These are phyloP conservation scores for Nipponia nippon DNA, from an alignment of 2,113 vertebrate genomes.

Conservation along the genomic window DNA sequence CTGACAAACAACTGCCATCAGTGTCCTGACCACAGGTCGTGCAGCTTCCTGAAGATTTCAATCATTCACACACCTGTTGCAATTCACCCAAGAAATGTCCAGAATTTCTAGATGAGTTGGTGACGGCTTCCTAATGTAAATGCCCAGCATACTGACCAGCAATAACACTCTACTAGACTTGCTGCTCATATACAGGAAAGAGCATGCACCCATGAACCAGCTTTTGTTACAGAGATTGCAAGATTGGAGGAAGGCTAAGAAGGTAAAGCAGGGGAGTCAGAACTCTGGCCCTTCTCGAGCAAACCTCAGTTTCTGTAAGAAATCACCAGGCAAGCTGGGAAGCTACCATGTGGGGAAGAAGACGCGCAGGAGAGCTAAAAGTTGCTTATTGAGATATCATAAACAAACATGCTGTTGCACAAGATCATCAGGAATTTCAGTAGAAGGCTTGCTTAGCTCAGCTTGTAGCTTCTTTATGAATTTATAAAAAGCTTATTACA, in stretches of 20 bases:
- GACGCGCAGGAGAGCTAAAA: background rate
- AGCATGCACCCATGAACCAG: background rate
- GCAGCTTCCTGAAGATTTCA: background rate
- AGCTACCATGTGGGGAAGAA: background rate
- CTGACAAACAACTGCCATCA: background rate
- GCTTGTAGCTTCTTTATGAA: background rate
- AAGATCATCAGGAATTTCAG: background rate
- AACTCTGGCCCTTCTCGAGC: background rate
- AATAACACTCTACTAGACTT: background rate
- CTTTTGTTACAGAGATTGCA: background rate
- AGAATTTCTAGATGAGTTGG: background rate
- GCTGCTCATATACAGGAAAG: background rate
- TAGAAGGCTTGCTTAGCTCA: background rate
- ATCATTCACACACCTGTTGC: background rate
- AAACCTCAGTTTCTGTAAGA: background rate
- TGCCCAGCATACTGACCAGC: background rate
- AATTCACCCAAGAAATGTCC: background rate
- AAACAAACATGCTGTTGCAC: background rate
- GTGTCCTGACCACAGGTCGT: background rate
- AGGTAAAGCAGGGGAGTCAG: background rate
- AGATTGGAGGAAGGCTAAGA: background rate
- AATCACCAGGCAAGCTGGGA: background rate
- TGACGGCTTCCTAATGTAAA: background rate
- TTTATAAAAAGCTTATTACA: background rate
- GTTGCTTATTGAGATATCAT: background rate